Evolutionary conservation across 2,797 vertebrate genomes (phyloP).

Genomic region (Gastrophryne carolinensis): DNA sequence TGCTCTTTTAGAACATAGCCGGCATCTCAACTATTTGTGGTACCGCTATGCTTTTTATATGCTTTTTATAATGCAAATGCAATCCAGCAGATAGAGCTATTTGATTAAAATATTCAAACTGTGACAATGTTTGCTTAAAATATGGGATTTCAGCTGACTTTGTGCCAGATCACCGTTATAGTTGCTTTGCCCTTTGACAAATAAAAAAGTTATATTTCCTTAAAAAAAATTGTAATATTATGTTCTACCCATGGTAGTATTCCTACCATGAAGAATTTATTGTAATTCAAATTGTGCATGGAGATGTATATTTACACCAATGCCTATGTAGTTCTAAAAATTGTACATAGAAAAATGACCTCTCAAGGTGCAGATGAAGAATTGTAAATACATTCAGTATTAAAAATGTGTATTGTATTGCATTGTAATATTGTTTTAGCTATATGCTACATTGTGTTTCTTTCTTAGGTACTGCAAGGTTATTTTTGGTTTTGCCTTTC

Average conservation of each 20-base stretch:
- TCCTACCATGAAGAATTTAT: slow-evolving; percentile 29
- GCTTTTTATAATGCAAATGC: slow-evolving; percentile 16
- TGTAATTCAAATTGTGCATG: background rate
- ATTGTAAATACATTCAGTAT: too few relatives aligned
- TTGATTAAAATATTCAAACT: slow-evolving; percentile 22
- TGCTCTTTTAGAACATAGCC: background rate
- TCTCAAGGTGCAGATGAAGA: too few relatives aligned
- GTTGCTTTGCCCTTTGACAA: slow-evolving; percentile 41
- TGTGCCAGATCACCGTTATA: slow-evolving; percentile 9
- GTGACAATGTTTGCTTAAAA: background rate
- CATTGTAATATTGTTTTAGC: too few relatives aligned
- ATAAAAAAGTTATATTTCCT: slow-evolving; percentile 50
- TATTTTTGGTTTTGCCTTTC: too few relatives aligned
- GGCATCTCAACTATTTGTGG: background rate
- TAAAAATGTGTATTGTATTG: too few relatives aligned
- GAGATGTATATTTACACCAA: background rate
- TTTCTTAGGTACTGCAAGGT: too few relatives aligned
- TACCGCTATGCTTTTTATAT: background rate
- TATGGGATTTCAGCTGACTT: background rate
- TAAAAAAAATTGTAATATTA: fast-evolving
- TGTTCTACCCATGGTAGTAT: slow-evolving; percentile 39
- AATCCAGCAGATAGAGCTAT: background rate
- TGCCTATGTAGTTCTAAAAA: too few relatives aligned
- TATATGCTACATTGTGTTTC: too few relatives aligned
- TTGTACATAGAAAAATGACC: too few relatives aligned